A percentile compares a stretch with the other conserved stretches of the same genome.
Conservation (phyloP, 2,797 vertebrate species). For the Epinephelus awoara region DNA sequence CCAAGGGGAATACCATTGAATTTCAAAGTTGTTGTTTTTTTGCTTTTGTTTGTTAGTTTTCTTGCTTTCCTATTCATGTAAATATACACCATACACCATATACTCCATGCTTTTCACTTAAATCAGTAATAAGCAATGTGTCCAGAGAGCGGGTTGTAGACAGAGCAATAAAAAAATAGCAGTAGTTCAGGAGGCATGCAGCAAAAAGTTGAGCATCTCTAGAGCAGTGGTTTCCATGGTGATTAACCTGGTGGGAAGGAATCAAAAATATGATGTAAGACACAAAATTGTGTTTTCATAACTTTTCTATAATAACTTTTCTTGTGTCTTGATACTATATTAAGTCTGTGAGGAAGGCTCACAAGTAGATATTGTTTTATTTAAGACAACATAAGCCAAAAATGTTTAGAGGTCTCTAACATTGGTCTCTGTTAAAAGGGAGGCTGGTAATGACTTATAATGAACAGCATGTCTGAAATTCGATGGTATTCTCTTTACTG, state of each 20-base stretch:
- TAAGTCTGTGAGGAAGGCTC: neutral
- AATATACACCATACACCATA: too few relatives aligned
- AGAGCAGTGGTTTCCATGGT: neutral
- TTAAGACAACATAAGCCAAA: neutral
- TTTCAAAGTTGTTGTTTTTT: neutral
- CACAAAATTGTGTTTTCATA: neutral
- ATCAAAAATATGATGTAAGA: neutral
- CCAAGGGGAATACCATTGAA: neutral
- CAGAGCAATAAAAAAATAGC: neutral
- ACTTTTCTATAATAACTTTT: neutral
- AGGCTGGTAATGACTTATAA: neutral
- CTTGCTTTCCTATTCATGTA: neutral
- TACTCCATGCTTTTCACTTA: rapidly evolving
- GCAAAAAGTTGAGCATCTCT: too few relatives aligned
- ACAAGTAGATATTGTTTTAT: neutral
- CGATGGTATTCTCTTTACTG: conserved; percentile 16
- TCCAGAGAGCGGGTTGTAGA: neutral
- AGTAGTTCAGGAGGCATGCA: neutral
- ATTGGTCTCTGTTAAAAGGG: neutral
- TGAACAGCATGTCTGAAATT: neutral
- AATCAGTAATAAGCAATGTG: neutral
- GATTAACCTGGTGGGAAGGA: too few relatives aligned
- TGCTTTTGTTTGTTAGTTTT: neutral
- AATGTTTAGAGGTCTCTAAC: neutral
- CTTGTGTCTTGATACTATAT: neutral